Percentiles rank a stretch among this genome's conserved stretches.
Evolutionary conservation across 2,113 vertebrate species (phyloP).

Genomic region (Vidua chalybeata): DNA sequence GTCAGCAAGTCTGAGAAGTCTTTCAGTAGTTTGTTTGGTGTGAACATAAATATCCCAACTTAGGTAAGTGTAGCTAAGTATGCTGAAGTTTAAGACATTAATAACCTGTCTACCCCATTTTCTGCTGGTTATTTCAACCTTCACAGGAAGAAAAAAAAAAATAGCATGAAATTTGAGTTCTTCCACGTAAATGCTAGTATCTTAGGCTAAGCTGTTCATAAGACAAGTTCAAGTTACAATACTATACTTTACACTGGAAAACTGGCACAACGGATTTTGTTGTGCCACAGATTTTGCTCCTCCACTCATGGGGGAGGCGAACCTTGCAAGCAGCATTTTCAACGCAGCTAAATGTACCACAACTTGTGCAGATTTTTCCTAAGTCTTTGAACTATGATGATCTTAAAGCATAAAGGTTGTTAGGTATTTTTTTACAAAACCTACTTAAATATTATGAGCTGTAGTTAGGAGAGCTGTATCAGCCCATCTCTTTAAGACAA

Average conservation of each 20-base stretch:
- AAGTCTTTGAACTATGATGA: background rate
- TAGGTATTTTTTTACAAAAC: background rate
- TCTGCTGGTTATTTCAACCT: background rate
- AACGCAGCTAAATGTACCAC: background rate
- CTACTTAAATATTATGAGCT: background rate
- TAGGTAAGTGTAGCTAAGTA: background rate
- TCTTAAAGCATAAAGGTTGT: background rate
- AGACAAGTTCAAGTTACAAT: background rate
- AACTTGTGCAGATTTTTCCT: background rate
- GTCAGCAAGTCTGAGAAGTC: background rate
- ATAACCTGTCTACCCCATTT: background rate
- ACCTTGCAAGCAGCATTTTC: background rate
- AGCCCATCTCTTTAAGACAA: background rate
- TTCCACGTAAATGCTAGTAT: background rate
- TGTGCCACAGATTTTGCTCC: too few species aligned
- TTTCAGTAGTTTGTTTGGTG: background rate
- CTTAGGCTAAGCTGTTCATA: background rate
- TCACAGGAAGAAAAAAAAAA: background rate
- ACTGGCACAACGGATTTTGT: background rate
- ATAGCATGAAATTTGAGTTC: background rate
- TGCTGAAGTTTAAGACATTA: background rate
- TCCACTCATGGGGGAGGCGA: background rate
- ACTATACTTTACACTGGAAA: background rate
- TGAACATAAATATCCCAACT: background rate
- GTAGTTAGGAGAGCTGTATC: background rate